Evolutionary conservation across 2,113 vertebrate genomes (phyloP).

Genomic region (Piaya cayana): DNA sequence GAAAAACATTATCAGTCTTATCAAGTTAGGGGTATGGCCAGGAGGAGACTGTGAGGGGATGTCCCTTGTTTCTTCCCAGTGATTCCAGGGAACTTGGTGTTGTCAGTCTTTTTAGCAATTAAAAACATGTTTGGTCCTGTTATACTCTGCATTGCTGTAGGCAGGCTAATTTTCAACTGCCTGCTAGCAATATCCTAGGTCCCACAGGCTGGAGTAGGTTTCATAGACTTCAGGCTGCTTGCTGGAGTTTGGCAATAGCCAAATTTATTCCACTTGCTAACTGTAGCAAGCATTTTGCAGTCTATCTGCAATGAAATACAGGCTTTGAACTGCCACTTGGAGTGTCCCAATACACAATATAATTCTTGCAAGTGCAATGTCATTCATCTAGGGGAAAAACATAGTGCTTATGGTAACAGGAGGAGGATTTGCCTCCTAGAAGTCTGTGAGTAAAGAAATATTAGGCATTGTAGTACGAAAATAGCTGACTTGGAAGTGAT

Average conservation of each 20-base stretch:
- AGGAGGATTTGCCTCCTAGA: neutral
- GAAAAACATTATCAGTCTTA: neutral
- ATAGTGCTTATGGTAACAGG: neutral
- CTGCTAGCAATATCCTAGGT: neutral
- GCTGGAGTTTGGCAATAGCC: neutral
- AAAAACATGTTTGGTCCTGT: neutral
- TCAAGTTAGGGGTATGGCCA: fast-evolving
- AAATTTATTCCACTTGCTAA: neutral
- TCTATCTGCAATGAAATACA: slow-evolving; percentile 1
- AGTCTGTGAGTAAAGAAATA: neutral
- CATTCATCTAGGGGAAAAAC: neutral
- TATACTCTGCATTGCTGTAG: neutral
- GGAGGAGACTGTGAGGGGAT: fast-evolving
- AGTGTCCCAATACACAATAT: neutral
- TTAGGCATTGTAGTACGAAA: neutral
- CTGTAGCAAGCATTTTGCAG: neutral
- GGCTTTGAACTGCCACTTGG: neutral
- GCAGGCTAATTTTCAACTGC: slow-evolving; percentile 1
- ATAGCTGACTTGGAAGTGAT: neutral
- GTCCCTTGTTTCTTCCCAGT: neutral
- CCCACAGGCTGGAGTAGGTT: neutral
- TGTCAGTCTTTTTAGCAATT: neutral
- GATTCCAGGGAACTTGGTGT: neutral
- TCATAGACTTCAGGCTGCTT: neutral
- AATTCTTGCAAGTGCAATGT: neutral